These are phyloP conservation scores for Silurus glanis DNA, from an alignment of 2,113 vertebrate species.

Conservation along the genomic window DNA sequence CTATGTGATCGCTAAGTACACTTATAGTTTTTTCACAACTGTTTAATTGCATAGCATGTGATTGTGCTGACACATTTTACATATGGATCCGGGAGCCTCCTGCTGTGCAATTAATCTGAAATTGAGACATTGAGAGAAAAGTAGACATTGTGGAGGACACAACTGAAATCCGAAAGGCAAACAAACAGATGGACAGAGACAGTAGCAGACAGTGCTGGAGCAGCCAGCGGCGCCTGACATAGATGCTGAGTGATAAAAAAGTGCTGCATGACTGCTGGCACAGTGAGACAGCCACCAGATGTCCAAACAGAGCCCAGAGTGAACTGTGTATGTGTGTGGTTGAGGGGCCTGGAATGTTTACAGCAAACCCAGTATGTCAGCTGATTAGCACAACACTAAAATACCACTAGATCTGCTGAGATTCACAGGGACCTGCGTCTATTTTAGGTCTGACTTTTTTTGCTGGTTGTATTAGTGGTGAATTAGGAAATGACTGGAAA, in stretches of 20 bases:
- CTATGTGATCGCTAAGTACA: neutral
- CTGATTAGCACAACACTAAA: conserved; percentile 23
- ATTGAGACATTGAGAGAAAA: neutral
- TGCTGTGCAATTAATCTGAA: neutral
- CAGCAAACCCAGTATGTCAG: conserved; percentile 34
- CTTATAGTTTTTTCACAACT: neutral
- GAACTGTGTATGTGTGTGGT: conserved; percentile 17
- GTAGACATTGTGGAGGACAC: neutral
- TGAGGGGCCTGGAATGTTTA: conserved; percentile 23
- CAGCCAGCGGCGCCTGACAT: conserved; percentile 11
- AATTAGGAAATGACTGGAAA: neutral
- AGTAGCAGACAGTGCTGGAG: conserved; percentile 1
- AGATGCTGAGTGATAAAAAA: conserved; percentile 11
- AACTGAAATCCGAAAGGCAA: neutral
- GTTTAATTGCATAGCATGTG: neutral
- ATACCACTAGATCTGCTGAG: neutral
- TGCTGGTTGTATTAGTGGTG: neutral
- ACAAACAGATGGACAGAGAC: conserved; percentile 10
- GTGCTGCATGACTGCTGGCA: conserved; percentile 2
- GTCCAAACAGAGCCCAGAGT: conserved; percentile 45
- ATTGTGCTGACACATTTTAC: neutral
- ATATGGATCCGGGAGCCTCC: neutral
- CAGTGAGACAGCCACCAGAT: conserved; percentile 39
- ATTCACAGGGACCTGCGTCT: neutral
- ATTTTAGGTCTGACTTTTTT: neutral